These are phyloP conservation scores for Bambusicola thoracicus DNA, from an alignment of 2,113 vertebrate species.

Conservation along the genomic window DNA sequence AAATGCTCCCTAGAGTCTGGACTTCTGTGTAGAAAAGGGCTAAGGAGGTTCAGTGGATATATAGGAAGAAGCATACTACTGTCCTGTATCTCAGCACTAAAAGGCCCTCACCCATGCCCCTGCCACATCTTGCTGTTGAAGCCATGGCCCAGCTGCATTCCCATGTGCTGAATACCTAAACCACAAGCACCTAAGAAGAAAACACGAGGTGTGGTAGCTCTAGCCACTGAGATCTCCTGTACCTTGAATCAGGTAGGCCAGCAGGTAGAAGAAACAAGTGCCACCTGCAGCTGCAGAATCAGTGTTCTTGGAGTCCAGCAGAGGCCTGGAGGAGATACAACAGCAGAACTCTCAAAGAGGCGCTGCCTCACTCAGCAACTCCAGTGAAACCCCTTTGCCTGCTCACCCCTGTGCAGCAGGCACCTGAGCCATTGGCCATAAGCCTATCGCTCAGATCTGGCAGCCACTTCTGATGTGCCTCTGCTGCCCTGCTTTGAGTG, in stretches of 20 bases:
- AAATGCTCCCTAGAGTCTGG: background rate
- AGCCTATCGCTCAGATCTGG: background rate
- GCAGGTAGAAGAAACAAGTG: conserved; percentile 81
- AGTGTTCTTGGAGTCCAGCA: conserved; percentile 73
- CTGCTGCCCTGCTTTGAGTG: background rate
- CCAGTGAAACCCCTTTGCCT: background rate
- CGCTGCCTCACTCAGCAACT: background rate
- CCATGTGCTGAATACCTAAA: background rate
- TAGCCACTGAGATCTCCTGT: background rate
- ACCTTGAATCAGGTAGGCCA: conserved; percentile 87
- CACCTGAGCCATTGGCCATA: background rate
- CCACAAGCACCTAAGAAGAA: background rate
- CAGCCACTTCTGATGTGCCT: background rate
- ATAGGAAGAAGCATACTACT: background rate
- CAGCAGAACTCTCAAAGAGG: background rate
- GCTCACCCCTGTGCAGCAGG: background rate
- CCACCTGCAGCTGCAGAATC: conserved; percentile 29
- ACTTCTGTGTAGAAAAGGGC: background rate
- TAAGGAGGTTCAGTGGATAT: background rate
- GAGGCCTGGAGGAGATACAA: conserved; percentile 44
- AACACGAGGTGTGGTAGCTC: background rate
- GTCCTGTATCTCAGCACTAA: background rate
- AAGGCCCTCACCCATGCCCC: background rate
- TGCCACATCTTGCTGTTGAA: background rate
- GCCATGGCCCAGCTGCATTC: background rate